phyloP scores from a whole-genome alignment of 2,888 invertebrate genomes.

The Nymphalis polychloros region DNA sequence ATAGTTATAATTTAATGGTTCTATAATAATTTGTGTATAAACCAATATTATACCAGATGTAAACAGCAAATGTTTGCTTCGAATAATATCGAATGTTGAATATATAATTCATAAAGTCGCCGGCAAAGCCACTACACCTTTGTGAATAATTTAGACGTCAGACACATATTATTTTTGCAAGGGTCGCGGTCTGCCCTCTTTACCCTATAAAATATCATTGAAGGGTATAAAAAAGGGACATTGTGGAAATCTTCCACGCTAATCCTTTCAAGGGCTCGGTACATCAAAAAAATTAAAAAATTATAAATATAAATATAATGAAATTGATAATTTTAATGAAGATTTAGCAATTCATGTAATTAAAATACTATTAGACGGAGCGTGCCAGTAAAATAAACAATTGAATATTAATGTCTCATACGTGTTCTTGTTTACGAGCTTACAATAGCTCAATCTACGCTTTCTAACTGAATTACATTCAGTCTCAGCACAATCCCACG shows the following conservation, averaged over 20 bases:
- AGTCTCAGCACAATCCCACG: slow-evolving; percentile 65
- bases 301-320: no score
- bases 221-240: slow-evolving; percentile 48
- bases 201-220: slow-evolving; percentile 70
- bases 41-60: slow-evolving; percentile 30
- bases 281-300: not conserved
- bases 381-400: slow-evolving; percentile 10
- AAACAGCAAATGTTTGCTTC: slow-evolving; percentile 48
- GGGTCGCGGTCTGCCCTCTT: slow-evolving; percentile 61
- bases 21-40: slow-evolving; percentile 9
- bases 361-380: not conserved
- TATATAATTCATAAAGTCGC: slow-evolving; percentile 73
- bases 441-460: slow-evolving; percentile 77
- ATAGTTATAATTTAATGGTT: not conserved
- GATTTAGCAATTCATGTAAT: not conserved
- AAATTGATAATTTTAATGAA: not conserved
- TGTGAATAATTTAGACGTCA: slow-evolving; percentile 75
- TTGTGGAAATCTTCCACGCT: slow-evolving; percentile 37
- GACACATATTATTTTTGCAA: slow-evolving; percentile 75
- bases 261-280: slow-evolving; percentile 28
- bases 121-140: slow-evolving; percentile 67
- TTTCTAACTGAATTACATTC: slow-evolving; percentile 70
- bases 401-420: slow-evolving; percentile 22
- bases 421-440: slow-evolving; percentile 39
- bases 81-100: slow-evolving; percentile 71